Evolutionary conservation across 2,797 vertebrate genomes (phyloP).

Genomic region (Gymnodraco acuticeps): DNA sequence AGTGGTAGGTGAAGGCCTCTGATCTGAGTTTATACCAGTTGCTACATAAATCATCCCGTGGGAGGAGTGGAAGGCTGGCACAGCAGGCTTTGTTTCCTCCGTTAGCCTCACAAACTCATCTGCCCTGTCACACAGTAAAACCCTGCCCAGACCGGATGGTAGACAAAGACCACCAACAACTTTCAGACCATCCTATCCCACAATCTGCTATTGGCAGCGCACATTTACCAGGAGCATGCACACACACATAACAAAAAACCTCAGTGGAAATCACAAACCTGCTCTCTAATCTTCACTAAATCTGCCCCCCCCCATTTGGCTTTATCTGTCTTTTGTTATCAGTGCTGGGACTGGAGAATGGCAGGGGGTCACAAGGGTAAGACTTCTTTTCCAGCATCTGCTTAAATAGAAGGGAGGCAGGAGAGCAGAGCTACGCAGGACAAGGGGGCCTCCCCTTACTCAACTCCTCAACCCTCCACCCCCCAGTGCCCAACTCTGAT

Average conservation of each 20-base stretch:
- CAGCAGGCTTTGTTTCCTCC: constrained; percentile 44
- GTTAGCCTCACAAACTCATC: constrained; percentile 38
- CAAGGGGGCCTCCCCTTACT: constrained; percentile 72
- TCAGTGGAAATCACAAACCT: constrained; percentile 71
- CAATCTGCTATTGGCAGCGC: constrained; percentile 39
- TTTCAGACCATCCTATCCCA: constrained; percentile 31
- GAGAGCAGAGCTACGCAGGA: constrained; percentile 48
- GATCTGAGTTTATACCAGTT: constrained; percentile 11
- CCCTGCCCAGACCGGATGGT: constrained; percentile 21
- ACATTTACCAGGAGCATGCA: constrained; percentile 47
- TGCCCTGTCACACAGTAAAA: constrained; percentile 43
- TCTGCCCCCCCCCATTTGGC: constrained; percentile 58
- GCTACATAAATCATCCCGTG: constrained; percentile 24
- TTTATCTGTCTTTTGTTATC: constrained; percentile 86
- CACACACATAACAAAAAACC: constrained; percentile 53
- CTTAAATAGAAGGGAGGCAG: constrained; percentile 59
- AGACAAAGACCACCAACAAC: constrained; percentile 65
- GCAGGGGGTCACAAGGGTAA: constrained; percentile 77
- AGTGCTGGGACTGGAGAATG: constrained; percentile 61
- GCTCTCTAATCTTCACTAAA: constrained; percentile 75
- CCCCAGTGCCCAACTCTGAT: constrained; percentile 74
- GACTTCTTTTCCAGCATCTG: constrained; percentile 78
- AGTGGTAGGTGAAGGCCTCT: not conserved
- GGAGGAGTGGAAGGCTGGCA: constrained; percentile 31
- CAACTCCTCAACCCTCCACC: constrained; percentile 60